phyloP scores from a whole-genome alignment of 1,140 invertebrate genomes.

The Drosophila gunungcola region DNA sequence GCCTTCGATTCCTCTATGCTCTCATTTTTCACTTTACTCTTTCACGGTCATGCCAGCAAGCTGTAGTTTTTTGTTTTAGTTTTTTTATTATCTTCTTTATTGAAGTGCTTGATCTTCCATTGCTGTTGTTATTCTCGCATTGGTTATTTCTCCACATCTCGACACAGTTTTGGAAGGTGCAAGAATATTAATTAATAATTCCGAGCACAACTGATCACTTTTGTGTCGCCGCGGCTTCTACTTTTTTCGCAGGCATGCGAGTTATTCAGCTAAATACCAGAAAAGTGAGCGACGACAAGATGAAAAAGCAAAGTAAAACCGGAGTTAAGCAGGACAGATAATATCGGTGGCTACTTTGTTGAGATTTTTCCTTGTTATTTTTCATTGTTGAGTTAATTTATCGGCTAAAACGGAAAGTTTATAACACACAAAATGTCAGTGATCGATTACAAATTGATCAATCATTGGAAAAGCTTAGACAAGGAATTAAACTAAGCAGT shows the following conservation, averaged over 20 bases:
- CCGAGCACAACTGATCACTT: conserved; percentile 79
- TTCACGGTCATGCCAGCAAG: conserved; percentile 60
- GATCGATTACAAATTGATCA: conserved; percentile 42
- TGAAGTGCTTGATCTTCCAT: not conserved
- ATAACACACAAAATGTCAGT: conserved; percentile 17
- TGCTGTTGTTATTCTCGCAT: not conserved
- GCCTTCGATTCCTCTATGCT: conserved; percentile 19
- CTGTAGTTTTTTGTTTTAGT: not conserved
- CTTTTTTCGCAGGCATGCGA: conserved; percentile 60
- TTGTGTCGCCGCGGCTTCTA: conserved; percentile 67
- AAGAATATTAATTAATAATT: conserved; percentile 84
- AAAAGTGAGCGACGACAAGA: conserved; percentile 62
- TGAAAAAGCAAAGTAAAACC: not conserved
- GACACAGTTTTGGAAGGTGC: conserved; percentile 70
- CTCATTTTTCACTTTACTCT: conserved; percentile 16
- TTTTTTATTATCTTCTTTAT: conserved; percentile 17
- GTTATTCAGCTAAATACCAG: conserved; percentile 77
- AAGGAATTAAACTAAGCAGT: not conserved
- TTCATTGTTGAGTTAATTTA: conserved; percentile 32
- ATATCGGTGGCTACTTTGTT: conserved; percentile 6
- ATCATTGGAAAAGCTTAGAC: conserved; percentile 8
- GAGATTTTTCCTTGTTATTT: conserved; percentile 13
- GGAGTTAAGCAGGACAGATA: not conserved
- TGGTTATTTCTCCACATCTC: conserved; percentile 6
- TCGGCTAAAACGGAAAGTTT: conserved; percentile 40